phyloP scores from a whole-genome alignment of 2,797 vertebrate genomes.

The Sphaeramia orbicularis region DNA sequence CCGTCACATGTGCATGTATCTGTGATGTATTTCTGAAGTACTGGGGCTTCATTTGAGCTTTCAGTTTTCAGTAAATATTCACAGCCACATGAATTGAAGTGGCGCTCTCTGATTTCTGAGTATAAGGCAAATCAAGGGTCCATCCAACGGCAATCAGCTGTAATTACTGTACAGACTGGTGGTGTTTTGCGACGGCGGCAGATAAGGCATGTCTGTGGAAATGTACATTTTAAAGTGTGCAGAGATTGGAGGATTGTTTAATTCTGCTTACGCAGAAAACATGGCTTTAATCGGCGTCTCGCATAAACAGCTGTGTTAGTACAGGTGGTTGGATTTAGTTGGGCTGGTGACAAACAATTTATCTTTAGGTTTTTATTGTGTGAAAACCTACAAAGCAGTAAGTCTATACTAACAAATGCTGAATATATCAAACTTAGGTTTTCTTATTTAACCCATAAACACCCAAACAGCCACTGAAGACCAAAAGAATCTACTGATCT shows the following conservation, averaged over 20 bases:
- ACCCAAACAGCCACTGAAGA: too few relatives aligned
- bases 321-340: constrained; percentile 42
- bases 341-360: constrained; percentile 9
- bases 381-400: neutral
- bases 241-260: constrained; percentile 60
- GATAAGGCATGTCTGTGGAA: constrained; percentile 30
- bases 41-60: constrained; percentile 27
- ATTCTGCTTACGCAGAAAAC: constrained; percentile 52
- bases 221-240: constrained; percentile 57
- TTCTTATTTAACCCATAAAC: too few relatives aligned
- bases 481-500: too few relatives aligned
- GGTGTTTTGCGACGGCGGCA: constrained; percentile 43
- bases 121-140: constrained; percentile 61
- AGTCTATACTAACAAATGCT: neutral
- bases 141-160: constrained; percentile 68
- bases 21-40: constrained; percentile 8
- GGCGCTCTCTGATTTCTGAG: constrained; percentile 55
- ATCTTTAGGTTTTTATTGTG: neutral
- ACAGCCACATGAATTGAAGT: constrained; percentile 17
- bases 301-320: constrained; percentile 63
- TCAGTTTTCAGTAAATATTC: constrained; percentile 51
- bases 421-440: too few relatives aligned
- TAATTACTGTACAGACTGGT: constrained; percentile 61
- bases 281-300: constrained; percentile 60
- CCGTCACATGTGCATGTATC: constrained; percentile 26